Conservation (phyloP, 2,797 vertebrate genomes). For the Fundulus diaphanus region DNA sequence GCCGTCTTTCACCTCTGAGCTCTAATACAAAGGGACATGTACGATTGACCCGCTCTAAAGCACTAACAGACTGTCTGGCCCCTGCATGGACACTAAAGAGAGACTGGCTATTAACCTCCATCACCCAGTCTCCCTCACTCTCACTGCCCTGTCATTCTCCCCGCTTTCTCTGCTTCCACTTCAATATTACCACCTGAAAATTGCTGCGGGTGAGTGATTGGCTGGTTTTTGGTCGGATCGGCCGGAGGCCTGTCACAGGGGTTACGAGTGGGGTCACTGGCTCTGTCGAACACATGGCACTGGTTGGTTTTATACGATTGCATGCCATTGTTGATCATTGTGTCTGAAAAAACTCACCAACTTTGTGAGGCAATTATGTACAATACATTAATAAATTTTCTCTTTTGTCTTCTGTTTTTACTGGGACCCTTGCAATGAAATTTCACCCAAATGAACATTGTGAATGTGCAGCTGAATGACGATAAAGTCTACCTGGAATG, state of each 20-base stretch:
- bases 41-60: conserved; percentile 76
- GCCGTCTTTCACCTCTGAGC: conserved; percentile 74
- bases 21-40: conserved; percentile 79
- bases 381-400: too few species aligned
- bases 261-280: conserved; percentile 57
- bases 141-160: conserved; percentile 38
- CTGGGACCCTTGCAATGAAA: too few species aligned
- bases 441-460: too few species aligned
- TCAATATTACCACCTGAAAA: conserved; percentile 57
- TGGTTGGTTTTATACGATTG: conserved; percentile 58
- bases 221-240: background rate
- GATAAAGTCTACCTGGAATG: too few species aligned
- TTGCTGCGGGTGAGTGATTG: conserved; percentile 18
- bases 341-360: conserved; percentile 45
- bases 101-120: conserved; percentile 82
- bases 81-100: conserved; percentile 77
- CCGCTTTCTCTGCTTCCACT: conserved; percentile 7
- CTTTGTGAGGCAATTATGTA: too few species aligned
- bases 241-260: conserved; percentile 25
- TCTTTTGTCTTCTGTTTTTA: too few species aligned
- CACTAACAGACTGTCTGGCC: conserved; percentile 80
- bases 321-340: conserved; percentile 36
- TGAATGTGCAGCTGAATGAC: too few species aligned
- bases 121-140: conserved; percentile 52
- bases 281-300: conserved; percentile 59